Percentiles rank a stretch among this genome's conserved stretches.
Conservation (phyloP, 2,797 vertebrate species). For the Dipus sagitta region DNA sequence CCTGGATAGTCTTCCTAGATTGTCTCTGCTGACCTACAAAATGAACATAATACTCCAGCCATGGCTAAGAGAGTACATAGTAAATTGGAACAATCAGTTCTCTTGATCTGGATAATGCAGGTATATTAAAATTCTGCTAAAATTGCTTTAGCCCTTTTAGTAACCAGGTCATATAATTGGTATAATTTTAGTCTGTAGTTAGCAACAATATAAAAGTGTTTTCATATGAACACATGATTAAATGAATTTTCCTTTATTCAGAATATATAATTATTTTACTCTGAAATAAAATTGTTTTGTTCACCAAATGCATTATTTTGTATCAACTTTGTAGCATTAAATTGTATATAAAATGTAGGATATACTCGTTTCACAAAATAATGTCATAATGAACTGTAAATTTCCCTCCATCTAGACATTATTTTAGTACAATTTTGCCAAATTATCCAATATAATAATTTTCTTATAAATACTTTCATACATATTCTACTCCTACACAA, state of each 20-base stretch:
- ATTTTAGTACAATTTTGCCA: neutral
- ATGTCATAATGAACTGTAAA: slow-evolving; percentile 14
- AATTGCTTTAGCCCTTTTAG: slow-evolving; percentile 42
- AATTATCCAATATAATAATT: neutral
- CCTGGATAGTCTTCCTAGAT: neutral
- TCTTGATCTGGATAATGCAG: slow-evolving; percentile 28
- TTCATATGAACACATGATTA: slow-evolving; percentile 31
- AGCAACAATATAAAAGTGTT: slow-evolving; percentile 11
- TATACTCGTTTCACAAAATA: neutral
- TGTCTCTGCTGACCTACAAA: slow-evolving; percentile 4
- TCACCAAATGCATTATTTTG: slow-evolving; percentile 33
- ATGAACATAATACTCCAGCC: slow-evolving; percentile 14
- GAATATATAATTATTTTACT: slow-evolving; percentile 19
- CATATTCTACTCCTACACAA: neutral
- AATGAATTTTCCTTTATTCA: slow-evolving; percentile 12
- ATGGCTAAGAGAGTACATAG: neutral
- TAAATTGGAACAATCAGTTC: slow-evolving; percentile 18
- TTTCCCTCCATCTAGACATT: neutral
- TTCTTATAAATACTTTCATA: slow-evolving; percentile 44
- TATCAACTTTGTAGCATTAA: neutral
- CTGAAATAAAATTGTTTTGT: slow-evolving; percentile 15
- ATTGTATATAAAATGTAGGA: neutral
- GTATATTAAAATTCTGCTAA: slow-evolving; percentile 10
- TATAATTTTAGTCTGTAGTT: slow-evolving; percentile 31
- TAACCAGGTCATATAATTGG: neutral